Base-by-base conservation (phyloP, 1,140 invertebrate species). In the Lineus longissimus region DNA sequence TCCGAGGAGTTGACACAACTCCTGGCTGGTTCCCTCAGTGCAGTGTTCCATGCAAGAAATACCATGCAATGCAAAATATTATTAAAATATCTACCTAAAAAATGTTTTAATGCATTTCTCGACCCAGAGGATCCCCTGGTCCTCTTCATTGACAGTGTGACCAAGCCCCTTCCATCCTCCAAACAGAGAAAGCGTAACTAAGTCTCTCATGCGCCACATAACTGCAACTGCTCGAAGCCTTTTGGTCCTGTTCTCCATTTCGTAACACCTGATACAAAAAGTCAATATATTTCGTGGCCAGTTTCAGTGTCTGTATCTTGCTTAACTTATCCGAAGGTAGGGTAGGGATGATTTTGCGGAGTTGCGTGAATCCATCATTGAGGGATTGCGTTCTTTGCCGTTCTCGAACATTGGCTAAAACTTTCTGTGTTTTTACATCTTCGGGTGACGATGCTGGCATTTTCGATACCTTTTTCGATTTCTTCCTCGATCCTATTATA, bases 261-360 rank as follows among this genome's bases (percentile, higher is more conserved):
- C 76, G 64, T 22, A 85, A 70, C 30, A 98, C 92, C 73, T 95
- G 89, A 78, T 91, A 94, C 47, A 99, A 84, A 78, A 98, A 99
- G 70, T 81, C 79, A 40, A 81, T 81, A 64, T 81, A 81, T 17
- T 78, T 62, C 7, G 94, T 88, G 0, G 97, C 97, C 54, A 99
- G 82, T 75, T 94, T 95, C 0, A 99, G 83, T 0, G 97, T 99
- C 81, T 99, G 95, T 43, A 99, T 99, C 83, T 99, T 99, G 68
- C 92, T 95, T 11, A 99, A 84, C 81, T 99, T 99, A 79, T 99
- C 97, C 61, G 94, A 97, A 0, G 97, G 97, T 64, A 98, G 78
- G 0, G 96, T 97, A 0, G 97, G 97, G 69, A 99, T 97, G 68
- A 96, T 96, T 78, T 94, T 91, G 30, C 96, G 84, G 1, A 99